Conservation (phyloP, 2,888 invertebrate genomes). For the Pogonocherus hispidulus region DNA sequence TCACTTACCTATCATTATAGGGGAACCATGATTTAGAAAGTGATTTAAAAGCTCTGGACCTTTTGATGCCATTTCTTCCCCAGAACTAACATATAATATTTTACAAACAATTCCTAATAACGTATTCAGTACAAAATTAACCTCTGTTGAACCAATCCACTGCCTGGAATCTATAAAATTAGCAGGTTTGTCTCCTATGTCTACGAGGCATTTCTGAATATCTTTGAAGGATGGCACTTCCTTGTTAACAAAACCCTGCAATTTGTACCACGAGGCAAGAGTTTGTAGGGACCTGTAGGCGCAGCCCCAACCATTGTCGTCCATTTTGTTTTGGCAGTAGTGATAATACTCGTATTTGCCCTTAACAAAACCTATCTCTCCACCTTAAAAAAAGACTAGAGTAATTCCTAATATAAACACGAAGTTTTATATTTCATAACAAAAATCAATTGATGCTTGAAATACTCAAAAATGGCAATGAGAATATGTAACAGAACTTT, state of each 20-base stretch:
- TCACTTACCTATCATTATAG: slow-evolving; percentile 93
- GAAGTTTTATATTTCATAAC: too few relatives aligned
- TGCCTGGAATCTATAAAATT: slow-evolving; percentile 91
- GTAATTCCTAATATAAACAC: too few relatives aligned
- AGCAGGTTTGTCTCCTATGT: slow-evolving; percentile 92
- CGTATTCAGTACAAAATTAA: slow-evolving; percentile 90
- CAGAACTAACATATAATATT: slow-evolving; percentile 88
- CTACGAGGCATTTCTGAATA: slow-evolving; percentile 94
- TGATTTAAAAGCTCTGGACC: slow-evolving; percentile 89
- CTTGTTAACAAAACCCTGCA: slow-evolving; percentile 84
- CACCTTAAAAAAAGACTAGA: slow-evolving; percentile 60
- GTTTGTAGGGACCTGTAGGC: slow-evolving; percentile 98
- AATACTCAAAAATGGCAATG: too few relatives aligned
- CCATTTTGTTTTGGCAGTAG: slow-evolving; percentile 94
- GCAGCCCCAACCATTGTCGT: slow-evolving; percentile 99
- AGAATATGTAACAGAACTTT: too few relatives aligned
- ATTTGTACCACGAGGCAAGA: slow-evolving; percentile 93
- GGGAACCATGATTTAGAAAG: slow-evolving; percentile 93
- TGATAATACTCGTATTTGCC: slow-evolving; percentile 96
- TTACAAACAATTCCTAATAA: slow-evolving; percentile 82
- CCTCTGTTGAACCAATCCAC: slow-evolving; percentile 99
- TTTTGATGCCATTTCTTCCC: slow-evolving; percentile 84
- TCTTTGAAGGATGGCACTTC: slow-evolving; percentile 85
- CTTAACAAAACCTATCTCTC: slow-evolving; percentile 75
- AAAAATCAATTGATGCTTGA: too few relatives aligned